Base-by-base conservation (phyloP, 2,113 vertebrate species). In the Etia nguti region DNA sequence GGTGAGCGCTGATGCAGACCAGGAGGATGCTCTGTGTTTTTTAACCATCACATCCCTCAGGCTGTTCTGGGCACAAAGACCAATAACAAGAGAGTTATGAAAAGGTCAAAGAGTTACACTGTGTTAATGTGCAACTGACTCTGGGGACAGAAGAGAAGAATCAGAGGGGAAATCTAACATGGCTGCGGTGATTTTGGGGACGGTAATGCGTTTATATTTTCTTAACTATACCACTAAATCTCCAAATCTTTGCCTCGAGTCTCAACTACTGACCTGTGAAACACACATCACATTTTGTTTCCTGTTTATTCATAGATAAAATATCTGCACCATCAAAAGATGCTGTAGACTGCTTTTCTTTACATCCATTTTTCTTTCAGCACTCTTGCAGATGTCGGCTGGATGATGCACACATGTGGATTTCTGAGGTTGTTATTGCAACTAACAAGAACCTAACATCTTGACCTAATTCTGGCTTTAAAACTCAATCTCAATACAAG, bases 21-120 rank as follows among this genome's bases (percentile, higher is more conserved):
- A 81, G 57, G 20, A 26, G 34, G 38, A 77, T 60, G 91, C 84
- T 80, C 88, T 80, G 38, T 80, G 81, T 84, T 86, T 86, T 86
- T 86, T 85, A 84, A 90, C 82, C 70, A 31, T 86, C n/a, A 86
- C 52, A 59, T 87, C 84, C 92, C 79, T 86, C 79, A 20, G 88
- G 88, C 88, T 75, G 82, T 29, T 80, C 86, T 34, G 56, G 79
- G 86, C 65, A 75, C 48, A 91, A 68, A 88, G 87, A 88, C 83
- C 81, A 84, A 90, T 82, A 88, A 88, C 83, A 79, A 43, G 75
- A 38, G 56, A 82, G 86, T 89, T 86, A 73, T 84, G 90, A 87
- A 94, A 93, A 94, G 92, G 94, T 94, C 92, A 94, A 86, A 68
- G 82, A 91, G 86, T 79, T 84, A 54, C 60, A 82, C 73, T 84